phyloP scores from a whole-genome alignment of 2,113 vertebrate genomes.

The Meriones unguiculatus region DNA sequence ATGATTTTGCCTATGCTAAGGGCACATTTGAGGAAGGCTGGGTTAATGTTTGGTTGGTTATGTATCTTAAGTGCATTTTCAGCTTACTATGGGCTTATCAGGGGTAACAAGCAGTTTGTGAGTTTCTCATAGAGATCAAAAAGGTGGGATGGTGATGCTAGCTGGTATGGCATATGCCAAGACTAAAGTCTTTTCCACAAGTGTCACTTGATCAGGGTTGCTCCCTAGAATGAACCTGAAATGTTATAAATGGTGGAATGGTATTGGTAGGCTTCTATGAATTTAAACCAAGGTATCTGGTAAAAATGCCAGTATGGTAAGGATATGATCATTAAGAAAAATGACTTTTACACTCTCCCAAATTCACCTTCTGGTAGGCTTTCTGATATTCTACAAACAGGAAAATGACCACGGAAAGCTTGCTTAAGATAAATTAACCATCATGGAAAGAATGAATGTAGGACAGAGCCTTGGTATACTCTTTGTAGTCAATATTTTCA shows the following conservation, averaged over 20 bases:
- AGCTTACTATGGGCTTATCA: neutral
- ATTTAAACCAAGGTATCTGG: neutral
- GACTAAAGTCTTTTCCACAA: neutral
- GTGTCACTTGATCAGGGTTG: neutral
- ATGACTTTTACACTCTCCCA: neutral
- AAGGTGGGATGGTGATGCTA: neutral
- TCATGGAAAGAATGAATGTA: neutral
- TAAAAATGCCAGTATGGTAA: neutral
- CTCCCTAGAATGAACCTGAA: neutral
- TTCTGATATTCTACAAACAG: neutral
- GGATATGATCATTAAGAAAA: neutral
- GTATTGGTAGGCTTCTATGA: neutral
- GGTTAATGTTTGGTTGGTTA: neutral
- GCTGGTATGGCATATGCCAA: neutral
- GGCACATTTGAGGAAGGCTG: neutral
- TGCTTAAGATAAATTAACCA: neutral
- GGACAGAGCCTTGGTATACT: neutral
- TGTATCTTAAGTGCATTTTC: neutral
- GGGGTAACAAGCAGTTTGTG: neutral
- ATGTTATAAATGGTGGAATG: neutral
- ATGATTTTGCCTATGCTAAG: neutral
- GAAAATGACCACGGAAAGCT: neutral
- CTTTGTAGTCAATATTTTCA: neutral
- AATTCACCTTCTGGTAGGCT: neutral
- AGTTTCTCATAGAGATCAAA: neutral